These are phyloP conservation scores for Drosophila yakuba DNA, from an alignment of 1,140 invertebrate species.

Conservation along the genomic window DNA sequence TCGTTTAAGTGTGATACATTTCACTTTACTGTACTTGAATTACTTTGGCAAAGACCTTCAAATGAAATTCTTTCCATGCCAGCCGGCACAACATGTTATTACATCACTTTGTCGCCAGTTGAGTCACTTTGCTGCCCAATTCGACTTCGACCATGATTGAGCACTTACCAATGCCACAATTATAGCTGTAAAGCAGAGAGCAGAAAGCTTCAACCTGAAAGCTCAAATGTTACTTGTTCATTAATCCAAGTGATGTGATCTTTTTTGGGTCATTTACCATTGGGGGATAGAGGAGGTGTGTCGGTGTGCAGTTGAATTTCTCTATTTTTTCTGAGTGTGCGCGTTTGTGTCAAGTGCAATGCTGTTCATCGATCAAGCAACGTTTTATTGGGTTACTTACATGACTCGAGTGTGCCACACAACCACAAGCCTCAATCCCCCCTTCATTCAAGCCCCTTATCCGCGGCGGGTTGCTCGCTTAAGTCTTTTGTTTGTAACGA, in stretches of 20 bases:
- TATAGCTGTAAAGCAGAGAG: slow-evolving; percentile 30
- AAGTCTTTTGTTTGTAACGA: slow-evolving; percentile 71
- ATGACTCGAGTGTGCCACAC: slow-evolving; percentile 50
- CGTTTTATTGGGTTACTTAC: slow-evolving; percentile 79
- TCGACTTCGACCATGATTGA: slow-evolving; percentile 61
- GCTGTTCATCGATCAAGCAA: slow-evolving; percentile 73
- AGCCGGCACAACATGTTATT: slow-evolving; percentile 37
- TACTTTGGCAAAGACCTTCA: slow-evolving; percentile 26
- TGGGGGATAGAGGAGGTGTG: slow-evolving; percentile 28
- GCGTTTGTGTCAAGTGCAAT: slow-evolving; percentile 76
- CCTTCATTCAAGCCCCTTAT: slow-evolving; percentile 4
- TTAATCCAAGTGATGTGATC: slow-evolving; percentile 45
- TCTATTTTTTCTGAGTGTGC: slow-evolving; percentile 8
- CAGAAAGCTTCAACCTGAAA: slow-evolving; percentile 68
- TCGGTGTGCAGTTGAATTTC: slow-evolving; percentile 8
- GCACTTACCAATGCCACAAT: slow-evolving; percentile 65
- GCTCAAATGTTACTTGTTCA: slow-evolving; percentile 58
- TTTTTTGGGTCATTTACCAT: slow-evolving; percentile 71
- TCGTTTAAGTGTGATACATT: not conserved
- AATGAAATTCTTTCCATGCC: slow-evolving; percentile 58
- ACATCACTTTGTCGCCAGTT: slow-evolving; percentile 65
- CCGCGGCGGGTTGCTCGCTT: slow-evolving; percentile 60
- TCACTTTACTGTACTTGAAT: not conserved
- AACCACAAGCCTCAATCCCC: slow-evolving; percentile 5
- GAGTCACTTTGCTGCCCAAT: slow-evolving; percentile 56